phyloP scores from a whole-genome alignment of 1,140 invertebrate genomes.

The Laodelphax striatellus region DNA sequence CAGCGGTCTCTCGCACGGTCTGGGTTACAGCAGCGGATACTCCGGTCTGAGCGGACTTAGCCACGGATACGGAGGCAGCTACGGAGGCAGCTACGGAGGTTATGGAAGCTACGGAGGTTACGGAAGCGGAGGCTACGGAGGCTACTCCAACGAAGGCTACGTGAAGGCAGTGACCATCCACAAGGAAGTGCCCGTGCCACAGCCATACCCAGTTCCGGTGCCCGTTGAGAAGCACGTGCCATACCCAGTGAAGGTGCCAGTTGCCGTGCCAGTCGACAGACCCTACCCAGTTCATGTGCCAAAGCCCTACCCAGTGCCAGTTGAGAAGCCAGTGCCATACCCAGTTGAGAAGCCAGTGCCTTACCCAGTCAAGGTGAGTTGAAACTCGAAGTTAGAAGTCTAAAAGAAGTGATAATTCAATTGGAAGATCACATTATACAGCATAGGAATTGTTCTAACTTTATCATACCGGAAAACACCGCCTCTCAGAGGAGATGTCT shows the following conservation, averaged over 20 bases:
- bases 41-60: neutral
- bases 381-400: neutral
- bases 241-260: slow-evolving; percentile 46
- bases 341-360: slow-evolving; percentile 41
- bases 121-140: slow-evolving; percentile 10
- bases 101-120: neutral
- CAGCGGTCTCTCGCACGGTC: neutral
- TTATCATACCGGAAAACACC: no score
- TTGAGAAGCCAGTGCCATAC: slow-evolving; percentile 44
- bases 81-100: neutral
- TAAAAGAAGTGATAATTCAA: no score
- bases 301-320: slow-evolving; percentile 41
- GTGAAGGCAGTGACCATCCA: slow-evolving; percentile 35
- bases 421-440: no score
- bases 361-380: slow-evolving; percentile 23
- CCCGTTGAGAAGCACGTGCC: slow-evolving; percentile 27
- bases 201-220: slow-evolving; percentile 45
- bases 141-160: slow-evolving; percentile 29
- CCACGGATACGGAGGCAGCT: neutral
- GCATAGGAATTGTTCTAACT: no score
- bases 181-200: slow-evolving; percentile 39
- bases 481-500: no score
- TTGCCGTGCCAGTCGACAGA: slow-evolving; percentile 43
- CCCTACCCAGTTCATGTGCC: slow-evolving; percentile 42
- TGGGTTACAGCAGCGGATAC: neutral